Evolutionary conservation across 2,797 vertebrate species (phyloP).

Genomic region (Sebastes melanostomus): DNA sequence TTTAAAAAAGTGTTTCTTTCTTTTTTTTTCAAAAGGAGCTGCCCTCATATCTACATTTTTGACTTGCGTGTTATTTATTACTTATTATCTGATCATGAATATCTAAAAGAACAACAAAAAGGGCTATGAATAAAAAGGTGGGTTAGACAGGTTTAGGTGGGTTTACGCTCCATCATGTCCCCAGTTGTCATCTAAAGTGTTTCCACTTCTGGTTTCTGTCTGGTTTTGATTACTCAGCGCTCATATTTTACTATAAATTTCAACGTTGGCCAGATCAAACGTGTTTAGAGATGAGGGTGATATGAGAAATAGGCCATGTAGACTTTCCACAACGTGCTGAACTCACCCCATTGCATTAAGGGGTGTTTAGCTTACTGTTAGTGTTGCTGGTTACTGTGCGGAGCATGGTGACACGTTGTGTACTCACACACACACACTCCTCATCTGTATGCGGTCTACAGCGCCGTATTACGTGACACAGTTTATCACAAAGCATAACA

Average conservation of each 20-base stretch:
- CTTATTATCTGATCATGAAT: neutral
- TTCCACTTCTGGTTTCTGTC: slow-evolving; percentile 61
- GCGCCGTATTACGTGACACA: neutral
- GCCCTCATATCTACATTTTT: neutral
- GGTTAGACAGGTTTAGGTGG: slow-evolving; percentile 6
- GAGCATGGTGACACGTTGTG: slow-evolving; percentile 28
- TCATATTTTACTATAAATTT: slow-evolving; percentile 56
- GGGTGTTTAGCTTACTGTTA: slow-evolving; percentile 23
- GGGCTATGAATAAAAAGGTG: slow-evolving; percentile 2
- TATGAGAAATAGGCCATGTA: slow-evolving; percentile 29
- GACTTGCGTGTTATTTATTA: neutral
- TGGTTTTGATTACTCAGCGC: slow-evolving; percentile 45
- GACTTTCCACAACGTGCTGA: slow-evolving; percentile 42
- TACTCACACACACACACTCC: slow-evolving; percentile 22
- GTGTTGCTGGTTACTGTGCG: slow-evolving; percentile 11
- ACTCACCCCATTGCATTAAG: slow-evolving; percentile 16
- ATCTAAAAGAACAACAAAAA: neutral
- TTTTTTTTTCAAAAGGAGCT: neutral
- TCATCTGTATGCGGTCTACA: neutral
- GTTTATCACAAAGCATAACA: neutral
- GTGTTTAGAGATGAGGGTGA: slow-evolving; percentile 45
- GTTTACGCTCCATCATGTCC: slow-evolving; percentile 48
- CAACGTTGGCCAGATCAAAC: slow-evolving; percentile 39
- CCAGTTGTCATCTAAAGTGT: slow-evolving; percentile 59
- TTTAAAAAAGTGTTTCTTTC: neutral